These are phyloP conservation scores for Ditylenchus weischeri DNA, from an alignment of 2,888 invertebrate genomes.

Conservation along the genomic window DNA sequence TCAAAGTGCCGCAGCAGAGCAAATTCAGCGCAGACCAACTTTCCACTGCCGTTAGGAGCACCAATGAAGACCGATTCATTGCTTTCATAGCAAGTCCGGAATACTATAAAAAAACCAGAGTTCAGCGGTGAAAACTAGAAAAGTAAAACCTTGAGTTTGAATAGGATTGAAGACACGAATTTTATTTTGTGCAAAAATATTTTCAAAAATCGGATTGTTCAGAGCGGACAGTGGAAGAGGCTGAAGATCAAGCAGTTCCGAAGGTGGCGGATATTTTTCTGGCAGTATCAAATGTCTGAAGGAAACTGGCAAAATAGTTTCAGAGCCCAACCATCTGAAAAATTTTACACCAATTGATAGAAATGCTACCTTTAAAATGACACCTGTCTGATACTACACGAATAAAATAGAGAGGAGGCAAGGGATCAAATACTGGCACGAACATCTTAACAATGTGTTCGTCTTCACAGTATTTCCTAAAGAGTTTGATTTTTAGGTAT, in stretches of 20 bases:
- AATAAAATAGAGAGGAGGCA: slow-evolving; percentile 96
- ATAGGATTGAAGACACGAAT: slow-evolving; percentile 96
- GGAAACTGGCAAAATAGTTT: slow-evolving; percentile 76
- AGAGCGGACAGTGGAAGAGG: slow-evolving; percentile 87
- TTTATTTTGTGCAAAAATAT: slow-evolving; percentile 73
- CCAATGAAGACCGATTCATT: slow-evolving; percentile 93
- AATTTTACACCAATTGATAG: no score
- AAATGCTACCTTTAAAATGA: no score
- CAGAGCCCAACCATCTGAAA: slow-evolving; percentile 61
- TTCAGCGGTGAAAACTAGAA: background rate
- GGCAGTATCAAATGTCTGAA: slow-evolving; percentile 94
- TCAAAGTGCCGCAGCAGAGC: slow-evolving; percentile 83
- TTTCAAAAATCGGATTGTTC: slow-evolving; percentile 79
- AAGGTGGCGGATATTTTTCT: slow-evolving; percentile 95
- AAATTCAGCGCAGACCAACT: slow-evolving; percentile 88
- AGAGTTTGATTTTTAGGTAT: slow-evolving; percentile 7
- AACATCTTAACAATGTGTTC: slow-evolving; percentile 96
- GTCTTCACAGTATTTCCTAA: slow-evolving; percentile 87
- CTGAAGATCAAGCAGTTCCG: slow-evolving; percentile 91
- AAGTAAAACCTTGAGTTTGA: slow-evolving; percentile 77
- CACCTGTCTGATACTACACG: slow-evolving; percentile 63
- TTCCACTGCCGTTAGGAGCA: slow-evolving; percentile 62
- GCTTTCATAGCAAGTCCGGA: slow-evolving; percentile 87
- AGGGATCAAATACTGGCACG: slow-evolving; percentile 94
- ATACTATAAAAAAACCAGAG: slow-evolving; percentile 66